Conservation (phyloP, 2,888 invertebrate genomes). For the Dyspetes luteomarginatus region DNA sequence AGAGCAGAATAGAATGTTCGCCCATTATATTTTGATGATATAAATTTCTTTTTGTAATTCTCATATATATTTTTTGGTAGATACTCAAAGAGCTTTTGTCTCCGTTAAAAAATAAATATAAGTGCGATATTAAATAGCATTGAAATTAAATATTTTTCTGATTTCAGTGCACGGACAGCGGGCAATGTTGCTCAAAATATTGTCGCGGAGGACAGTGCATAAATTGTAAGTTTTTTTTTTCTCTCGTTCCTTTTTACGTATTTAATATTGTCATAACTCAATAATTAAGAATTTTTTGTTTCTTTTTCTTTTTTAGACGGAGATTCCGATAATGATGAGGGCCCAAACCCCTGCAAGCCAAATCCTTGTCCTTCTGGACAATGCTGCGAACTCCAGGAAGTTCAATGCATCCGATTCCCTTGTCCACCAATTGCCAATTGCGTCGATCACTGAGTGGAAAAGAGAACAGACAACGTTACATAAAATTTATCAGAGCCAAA, state of each 20-base stretch:
- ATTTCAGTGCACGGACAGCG: constrained; percentile 46
- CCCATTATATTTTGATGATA: no score
- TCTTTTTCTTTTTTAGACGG: constrained; percentile 43
- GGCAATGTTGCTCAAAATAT: constrained; percentile 49
- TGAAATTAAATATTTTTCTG: not conserved
- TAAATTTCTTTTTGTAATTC: no score
- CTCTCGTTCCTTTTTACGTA: no score
- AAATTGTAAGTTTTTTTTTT: constrained; percentile 49
- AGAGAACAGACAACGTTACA: not conserved
- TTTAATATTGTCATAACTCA: not conserved
- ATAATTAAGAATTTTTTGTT: not conserved
- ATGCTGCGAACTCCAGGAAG: constrained; percentile 38
- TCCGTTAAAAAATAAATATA: no score
- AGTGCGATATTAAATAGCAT: no score
- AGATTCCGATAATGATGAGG: constrained; percentile 40
- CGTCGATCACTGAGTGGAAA: not conserved
- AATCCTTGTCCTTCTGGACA: constrained; percentile 17
- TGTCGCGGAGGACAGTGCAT: constrained; percentile 56
- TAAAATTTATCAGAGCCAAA: not conserved
- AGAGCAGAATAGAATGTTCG: no score
- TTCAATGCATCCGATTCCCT: constrained; percentile 43
- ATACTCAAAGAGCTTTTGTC: no score
- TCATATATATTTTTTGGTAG: no score
- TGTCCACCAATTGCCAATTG: constrained; percentile 45
- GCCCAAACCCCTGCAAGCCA: constrained; percentile 35